These are phyloP conservation scores for Andrena marginata DNA, from an alignment of 2,888 invertebrate species.

Conservation along the genomic window DNA sequence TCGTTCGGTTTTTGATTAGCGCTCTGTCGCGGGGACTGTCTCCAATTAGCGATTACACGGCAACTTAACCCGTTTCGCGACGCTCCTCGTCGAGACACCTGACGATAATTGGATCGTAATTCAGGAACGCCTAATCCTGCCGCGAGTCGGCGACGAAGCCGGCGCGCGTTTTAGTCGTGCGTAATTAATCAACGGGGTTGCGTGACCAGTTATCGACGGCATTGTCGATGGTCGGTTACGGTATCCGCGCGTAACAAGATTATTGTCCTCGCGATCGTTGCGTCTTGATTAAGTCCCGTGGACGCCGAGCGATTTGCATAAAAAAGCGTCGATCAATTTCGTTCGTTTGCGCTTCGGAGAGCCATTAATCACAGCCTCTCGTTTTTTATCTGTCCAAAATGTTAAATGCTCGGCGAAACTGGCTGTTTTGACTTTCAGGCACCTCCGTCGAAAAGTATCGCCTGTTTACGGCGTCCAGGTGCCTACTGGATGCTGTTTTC, in stretches of 20 bases:
- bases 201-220: constrained; percentile 62
- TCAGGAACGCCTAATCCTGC: constrained; percentile 74
- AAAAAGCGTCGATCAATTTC: constrained; percentile 6
- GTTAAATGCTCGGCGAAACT: no score
- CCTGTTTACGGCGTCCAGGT: no score
- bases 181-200: constrained; percentile 68
- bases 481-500: no score
- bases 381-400: background rate
- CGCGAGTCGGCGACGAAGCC: constrained; percentile 13
- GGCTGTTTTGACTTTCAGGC: no score
- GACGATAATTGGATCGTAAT: constrained; percentile 71
- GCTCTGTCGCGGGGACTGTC: constrained; percentile 12
- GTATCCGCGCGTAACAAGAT: constrained; percentile 59
- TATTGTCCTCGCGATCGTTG: constrained; percentile 56
- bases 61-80: constrained; percentile 46
- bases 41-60: constrained; percentile 65
- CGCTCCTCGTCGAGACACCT: constrained; percentile 34
- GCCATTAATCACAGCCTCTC: background rate
- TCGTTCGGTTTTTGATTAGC: constrained; percentile 47
- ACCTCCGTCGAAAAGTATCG: no score
- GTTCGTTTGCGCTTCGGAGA: constrained; percentile 3
- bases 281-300: constrained; percentile 33
- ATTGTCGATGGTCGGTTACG: constrained; percentile 58
- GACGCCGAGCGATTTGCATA: constrained; percentile 47
- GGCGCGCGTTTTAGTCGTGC: constrained; percentile 45